phyloP scores from a whole-genome alignment of 2,888 invertebrate genomes.

The Syrphus vitripennis region DNA sequence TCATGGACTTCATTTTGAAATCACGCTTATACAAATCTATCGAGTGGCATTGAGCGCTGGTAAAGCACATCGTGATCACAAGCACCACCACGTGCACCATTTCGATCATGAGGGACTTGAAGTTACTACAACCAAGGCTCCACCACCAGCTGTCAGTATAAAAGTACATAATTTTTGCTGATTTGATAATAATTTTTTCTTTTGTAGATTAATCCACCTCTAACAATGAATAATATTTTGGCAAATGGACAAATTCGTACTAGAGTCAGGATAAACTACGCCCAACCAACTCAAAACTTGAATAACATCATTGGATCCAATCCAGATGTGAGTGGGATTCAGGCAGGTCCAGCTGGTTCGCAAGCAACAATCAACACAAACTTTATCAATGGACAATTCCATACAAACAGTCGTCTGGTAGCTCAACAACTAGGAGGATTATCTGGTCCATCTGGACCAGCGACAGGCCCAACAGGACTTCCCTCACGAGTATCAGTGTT shows the following conservation, averaged over 20 bases:
- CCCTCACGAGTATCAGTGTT: constrained; percentile 73
- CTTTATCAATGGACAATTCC: constrained; percentile 86
- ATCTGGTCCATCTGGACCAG: constrained; percentile 25
- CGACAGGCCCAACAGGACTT: constrained; percentile 56
- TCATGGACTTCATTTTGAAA: constrained; percentile 82
- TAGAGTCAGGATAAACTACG: constrained; percentile 82
- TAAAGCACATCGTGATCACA: constrained; percentile 93
- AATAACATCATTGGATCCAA: constrained; percentile 76
- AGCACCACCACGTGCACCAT: constrained; percentile 92
- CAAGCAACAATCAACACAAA: constrained; percentile 81
- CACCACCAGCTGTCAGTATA: constrained; percentile 80
- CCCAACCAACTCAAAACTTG: constrained; percentile 82
- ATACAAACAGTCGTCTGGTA: constrained; percentile 82
- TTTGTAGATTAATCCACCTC: constrained; percentile 81
- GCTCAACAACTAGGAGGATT: constrained; percentile 82
- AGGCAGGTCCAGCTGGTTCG: constrained; percentile 82
- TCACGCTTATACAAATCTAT: constrained; percentile 91
- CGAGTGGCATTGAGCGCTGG: constrained; percentile 91
- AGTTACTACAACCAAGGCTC: constrained; percentile 83
- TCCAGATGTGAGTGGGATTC: constrained; percentile 82
- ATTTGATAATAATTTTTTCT: not conserved
- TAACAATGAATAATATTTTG: constrained; percentile 82
- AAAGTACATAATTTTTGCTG: not conserved
- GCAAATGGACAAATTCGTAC: constrained; percentile 85
- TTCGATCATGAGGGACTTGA: constrained; percentile 88